A percentile compares a stretch with the other conserved stretches of the same genome.
These are phyloP conservation scores for Brachionus asplanchnoidis DNA, from an alignment of 1,140 invertebrate genomes.

Conservation along the genomic window DNA sequence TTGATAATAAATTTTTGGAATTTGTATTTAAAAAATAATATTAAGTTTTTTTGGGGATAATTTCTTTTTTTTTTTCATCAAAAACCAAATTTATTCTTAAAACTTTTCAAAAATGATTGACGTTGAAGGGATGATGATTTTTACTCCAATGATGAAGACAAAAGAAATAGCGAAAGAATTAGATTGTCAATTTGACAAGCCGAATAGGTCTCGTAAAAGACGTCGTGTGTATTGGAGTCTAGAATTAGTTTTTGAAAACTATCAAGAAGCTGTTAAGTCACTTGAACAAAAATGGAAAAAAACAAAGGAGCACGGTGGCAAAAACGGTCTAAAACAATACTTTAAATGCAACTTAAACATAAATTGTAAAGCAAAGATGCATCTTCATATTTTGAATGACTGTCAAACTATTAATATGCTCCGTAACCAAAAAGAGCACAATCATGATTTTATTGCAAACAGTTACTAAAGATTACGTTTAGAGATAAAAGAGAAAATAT, in stretches of 20 bases:
- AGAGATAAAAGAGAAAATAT: constrained; percentile 25
- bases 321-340: neutral
- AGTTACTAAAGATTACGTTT: neutral
- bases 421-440: neutral
- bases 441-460: constrained; percentile 1
- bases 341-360: neutral
- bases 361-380: neutral
- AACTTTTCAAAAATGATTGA: no score
- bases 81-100: no score
- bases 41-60: no score
- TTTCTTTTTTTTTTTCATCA: no score
- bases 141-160: neutral
- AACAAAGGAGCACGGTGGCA: neutral
- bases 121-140: no score
- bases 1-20: no score
- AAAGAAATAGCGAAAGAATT: neutral
- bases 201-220: neutral
- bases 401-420: neutral
- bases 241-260: neutral
- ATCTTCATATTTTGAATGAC: constrained; percentile 16
- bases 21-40: no score
- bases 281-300: neutral
- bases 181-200: neutral
- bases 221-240: neutral
- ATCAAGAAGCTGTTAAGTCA: neutral